phyloP scores from a whole-genome alignment of 1,140 invertebrate species.

The Radopholus similis region DNA sequence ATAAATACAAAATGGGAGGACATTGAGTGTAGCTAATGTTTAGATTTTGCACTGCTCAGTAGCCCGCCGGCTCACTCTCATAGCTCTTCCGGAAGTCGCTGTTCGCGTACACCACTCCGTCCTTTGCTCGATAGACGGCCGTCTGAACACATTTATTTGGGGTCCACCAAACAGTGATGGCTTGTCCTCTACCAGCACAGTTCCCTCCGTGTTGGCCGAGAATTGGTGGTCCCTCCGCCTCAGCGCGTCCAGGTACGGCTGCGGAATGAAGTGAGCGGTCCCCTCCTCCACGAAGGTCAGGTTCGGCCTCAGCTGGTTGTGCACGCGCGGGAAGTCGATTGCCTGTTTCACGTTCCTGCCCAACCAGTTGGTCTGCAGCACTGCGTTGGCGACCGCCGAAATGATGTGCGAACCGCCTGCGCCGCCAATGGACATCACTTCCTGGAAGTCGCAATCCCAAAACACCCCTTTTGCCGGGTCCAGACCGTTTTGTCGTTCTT shows the following conservation, averaged over 20 bases:
- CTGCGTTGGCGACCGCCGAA: conserved; percentile 73
- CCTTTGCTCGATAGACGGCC: background rate
- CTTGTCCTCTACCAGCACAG: too few relatives aligned
- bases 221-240: too few relatives aligned
- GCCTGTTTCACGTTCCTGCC: conserved; percentile 78
- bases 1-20: too few relatives aligned
- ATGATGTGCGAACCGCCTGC: conserved; percentile 86
- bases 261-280: too few relatives aligned
- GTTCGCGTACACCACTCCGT: conserved; percentile 2
- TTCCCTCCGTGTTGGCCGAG: too few relatives aligned
- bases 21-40: too few relatives aligned
- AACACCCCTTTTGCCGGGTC: background rate
- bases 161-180: too few relatives aligned
- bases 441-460: conserved; percentile 12
- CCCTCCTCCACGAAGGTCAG: conserved; percentile 71
- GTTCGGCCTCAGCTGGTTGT: conserved; percentile 87
- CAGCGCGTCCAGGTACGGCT: too few relatives aligned
- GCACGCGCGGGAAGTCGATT: conserved; percentile 78
- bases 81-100: background rate
- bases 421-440: conserved; percentile 71
- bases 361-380: conserved; percentile 78
- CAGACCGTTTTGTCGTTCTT: conserved; percentile 16
- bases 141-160: too few relatives aligned
- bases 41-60: too few relatives aligned
- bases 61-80: background rate